Conservation (phyloP, 2,888 invertebrate species). For the Spilosoma lubricipeda region DNA sequence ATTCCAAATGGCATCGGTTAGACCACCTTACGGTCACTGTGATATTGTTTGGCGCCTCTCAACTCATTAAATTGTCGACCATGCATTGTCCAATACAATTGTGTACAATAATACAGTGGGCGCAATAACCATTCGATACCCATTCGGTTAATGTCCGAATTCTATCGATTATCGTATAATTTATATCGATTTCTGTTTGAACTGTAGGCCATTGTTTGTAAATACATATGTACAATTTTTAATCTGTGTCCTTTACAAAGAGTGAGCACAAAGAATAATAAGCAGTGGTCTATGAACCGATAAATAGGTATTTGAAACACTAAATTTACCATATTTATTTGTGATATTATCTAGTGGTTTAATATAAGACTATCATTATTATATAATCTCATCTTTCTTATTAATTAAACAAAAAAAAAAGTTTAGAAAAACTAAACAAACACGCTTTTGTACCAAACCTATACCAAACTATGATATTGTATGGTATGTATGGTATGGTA, state of each 20-base stretch:
- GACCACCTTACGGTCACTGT: conserved; percentile 45
- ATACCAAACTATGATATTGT: too few species aligned
- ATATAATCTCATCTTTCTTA: neutral
- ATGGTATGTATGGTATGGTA: too few species aligned
- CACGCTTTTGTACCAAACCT: too few species aligned
- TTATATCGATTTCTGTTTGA: conserved; percentile 50
- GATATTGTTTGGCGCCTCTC: conserved; percentile 59
- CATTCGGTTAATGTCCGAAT: conserved; percentile 58
- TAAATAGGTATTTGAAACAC: neutral
- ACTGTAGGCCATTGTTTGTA: conserved; percentile 42
- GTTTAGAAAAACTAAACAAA: too few species aligned
- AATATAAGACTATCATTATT: neutral
- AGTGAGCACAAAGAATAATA: conserved; percentile 33
- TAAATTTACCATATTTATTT: neutral
- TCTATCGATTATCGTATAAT: conserved; percentile 60
- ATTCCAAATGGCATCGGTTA: conserved; percentile 34
- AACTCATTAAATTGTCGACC: conserved; percentile 47
- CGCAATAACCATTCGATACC: conserved; percentile 47
- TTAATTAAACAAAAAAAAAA: too few species aligned
- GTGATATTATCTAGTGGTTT: neutral
- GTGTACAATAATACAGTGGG: conserved; percentile 52
- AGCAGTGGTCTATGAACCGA: conserved; percentile 30
- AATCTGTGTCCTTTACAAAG: conserved; percentile 39
- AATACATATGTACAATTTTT: conserved; percentile 38
- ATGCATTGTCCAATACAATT: conserved; percentile 51